Conservation (phyloP, 2,888 invertebrate species). For the Xylota segnis region DNA sequence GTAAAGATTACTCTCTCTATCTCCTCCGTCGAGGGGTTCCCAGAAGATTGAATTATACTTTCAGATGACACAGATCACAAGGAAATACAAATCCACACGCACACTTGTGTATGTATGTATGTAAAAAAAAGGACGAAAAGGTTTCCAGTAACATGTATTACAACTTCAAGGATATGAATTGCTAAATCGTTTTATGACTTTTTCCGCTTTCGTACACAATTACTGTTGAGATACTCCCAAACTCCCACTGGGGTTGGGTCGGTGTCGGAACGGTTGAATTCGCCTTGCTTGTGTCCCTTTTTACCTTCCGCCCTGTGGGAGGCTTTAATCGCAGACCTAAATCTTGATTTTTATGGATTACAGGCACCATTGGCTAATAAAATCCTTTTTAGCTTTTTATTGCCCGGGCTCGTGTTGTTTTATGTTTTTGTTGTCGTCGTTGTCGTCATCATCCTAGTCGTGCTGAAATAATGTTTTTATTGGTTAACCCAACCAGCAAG, state of each 20-base stretch:
- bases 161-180: slow-evolving; percentile 76
- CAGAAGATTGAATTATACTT: slow-evolving; percentile 72
- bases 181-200: slow-evolving; percentile 73
- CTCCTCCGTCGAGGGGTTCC: slow-evolving; percentile 36
- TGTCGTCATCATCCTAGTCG: slow-evolving; percentile 18
- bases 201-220: slow-evolving; percentile 67
- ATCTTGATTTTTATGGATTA: slow-evolving; percentile 75
- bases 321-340: slow-evolving; percentile 73
- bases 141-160: slow-evolving; percentile 27
- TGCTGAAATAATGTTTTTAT: slow-evolving; percentile 10
- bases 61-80: slow-evolving; percentile 71
- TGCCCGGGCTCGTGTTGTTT: slow-evolving; percentile 64
- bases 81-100: background rate
- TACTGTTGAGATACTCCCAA: slow-evolving; percentile 49
- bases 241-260: slow-evolving; percentile 9
- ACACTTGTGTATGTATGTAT: background rate
- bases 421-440: slow-evolving; percentile 40
- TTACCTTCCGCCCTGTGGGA: slow-evolving; percentile 24
- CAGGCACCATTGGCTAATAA: slow-evolving; percentile 74
- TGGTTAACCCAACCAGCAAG: slow-evolving; percentile 52
- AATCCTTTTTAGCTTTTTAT: slow-evolving; percentile 69
- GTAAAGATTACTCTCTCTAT: slow-evolving; percentile 43
- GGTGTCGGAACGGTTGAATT: slow-evolving; percentile 4
- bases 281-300: background rate
- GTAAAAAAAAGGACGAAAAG: background rate